phyloP scores from a whole-genome alignment of 2,113 vertebrate species.

The Centropristis striata region DNA sequence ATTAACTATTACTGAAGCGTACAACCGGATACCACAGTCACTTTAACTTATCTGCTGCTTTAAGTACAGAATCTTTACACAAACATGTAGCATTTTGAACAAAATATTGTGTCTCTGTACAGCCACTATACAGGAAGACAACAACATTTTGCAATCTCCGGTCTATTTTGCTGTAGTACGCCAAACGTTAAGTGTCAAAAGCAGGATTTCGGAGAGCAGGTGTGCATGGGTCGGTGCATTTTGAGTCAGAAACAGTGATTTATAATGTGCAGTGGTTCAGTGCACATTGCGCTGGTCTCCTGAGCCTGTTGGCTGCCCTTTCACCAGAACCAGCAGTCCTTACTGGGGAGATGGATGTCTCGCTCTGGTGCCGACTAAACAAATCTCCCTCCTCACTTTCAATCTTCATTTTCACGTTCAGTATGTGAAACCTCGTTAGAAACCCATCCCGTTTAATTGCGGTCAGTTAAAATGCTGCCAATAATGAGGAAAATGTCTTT shows the following conservation, averaged over 20 bases:
- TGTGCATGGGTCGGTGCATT: constrained; percentile 47
- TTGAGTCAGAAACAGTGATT: constrained; percentile 69
- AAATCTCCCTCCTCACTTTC: constrained; percentile 57
- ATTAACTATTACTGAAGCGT: constrained; percentile 46
- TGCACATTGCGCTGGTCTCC: constrained; percentile 65
- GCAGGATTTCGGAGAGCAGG: constrained; percentile 61
- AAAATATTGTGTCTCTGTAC: constrained; percentile 15
- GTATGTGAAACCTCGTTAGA: constrained; percentile 54
- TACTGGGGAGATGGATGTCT: constrained; percentile 71
- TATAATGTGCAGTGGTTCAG: constrained; percentile 65
- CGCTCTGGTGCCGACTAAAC: constrained; percentile 59
- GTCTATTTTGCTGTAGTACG: constrained; percentile 29
- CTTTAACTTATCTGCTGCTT: not conserved
- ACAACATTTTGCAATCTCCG: constrained; percentile 7
- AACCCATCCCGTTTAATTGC: constrained; percentile 39
- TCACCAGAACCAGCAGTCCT: constrained; percentile 65
- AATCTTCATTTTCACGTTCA: constrained; percentile 67
- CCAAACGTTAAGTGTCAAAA: constrained; percentile 17
- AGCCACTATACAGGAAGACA: constrained; percentile 8
- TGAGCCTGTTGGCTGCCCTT: constrained; percentile 71
- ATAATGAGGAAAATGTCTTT: constrained; percentile 31
- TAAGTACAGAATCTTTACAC: not conserved
- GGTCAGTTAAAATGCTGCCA: constrained; percentile 41
- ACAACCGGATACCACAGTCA: constrained; percentile 26
- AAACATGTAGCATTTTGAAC: not conserved